Percentiles rank a stretch among this genome's conserved stretches.
phyloP scores from a whole-genome alignment of 2,797 vertebrate species.

The Anguilla marmorata region DNA sequence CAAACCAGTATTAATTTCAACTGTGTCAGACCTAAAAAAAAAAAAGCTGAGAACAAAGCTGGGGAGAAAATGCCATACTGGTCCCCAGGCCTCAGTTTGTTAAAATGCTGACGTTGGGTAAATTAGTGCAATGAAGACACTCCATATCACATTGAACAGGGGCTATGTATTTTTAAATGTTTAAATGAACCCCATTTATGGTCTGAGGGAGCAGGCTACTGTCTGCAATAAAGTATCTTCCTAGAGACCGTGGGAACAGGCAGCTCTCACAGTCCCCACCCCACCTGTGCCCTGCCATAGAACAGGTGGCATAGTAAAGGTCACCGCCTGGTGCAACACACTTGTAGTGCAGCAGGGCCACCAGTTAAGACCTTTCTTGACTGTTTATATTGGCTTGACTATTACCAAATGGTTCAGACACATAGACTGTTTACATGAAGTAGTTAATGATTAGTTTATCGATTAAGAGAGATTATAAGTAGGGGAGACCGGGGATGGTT shows the following conservation, averaged over 20 bases:
- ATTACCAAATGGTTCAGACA: constrained; percentile 35
- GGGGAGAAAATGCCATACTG: background rate
- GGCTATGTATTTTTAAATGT: constrained; percentile 8
- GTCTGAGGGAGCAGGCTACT: background rate
- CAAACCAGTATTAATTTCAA: no score
- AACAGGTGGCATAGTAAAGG: constrained; percentile 54
- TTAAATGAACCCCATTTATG: background rate
- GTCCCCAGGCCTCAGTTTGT: background rate
- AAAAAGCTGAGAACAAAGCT: background rate
- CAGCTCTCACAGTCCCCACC: constrained; percentile 5
- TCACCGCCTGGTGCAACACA: constrained; percentile 35
- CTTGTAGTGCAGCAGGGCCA: background rate
- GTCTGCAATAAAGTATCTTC: background rate
- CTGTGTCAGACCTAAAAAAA: no score
- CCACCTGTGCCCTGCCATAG: constrained; percentile 37
- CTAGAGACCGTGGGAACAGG: constrained; percentile 39
- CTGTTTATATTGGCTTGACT: constrained; percentile 34
- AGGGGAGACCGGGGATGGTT: no score
- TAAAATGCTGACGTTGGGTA: background rate
- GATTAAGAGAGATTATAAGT: no score
- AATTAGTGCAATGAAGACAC: background rate
- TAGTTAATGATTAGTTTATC: no score
- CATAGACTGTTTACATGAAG: background rate
- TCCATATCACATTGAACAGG: background rate
- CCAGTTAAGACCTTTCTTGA: background rate